Percentiles rank a stretch among this genome's conserved stretches.
Evolutionary conservation across 2,797 vertebrate genomes (phyloP).

Genomic region (Salarias fasciatus): DNA sequence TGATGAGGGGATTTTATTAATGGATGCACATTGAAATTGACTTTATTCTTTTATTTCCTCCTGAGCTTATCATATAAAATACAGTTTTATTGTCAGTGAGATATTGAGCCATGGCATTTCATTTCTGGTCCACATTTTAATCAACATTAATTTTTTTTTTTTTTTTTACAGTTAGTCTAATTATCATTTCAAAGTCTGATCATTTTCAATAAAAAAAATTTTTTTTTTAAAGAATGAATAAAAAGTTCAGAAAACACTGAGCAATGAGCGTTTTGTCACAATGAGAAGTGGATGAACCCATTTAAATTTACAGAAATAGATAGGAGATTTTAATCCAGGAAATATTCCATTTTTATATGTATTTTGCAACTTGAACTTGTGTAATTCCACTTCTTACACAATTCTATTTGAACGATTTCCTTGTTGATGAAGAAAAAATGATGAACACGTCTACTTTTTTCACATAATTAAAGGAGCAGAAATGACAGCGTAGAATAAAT

Average conservation of each 20-base stretch:
- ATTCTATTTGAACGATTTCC: slow-evolving; percentile 9
- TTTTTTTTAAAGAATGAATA: slow-evolving; percentile 25
- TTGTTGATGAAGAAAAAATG: slow-evolving; percentile 13
- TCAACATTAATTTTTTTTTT: slow-evolving; percentile 39
- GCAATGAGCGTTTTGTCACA: slow-evolving; percentile 16
- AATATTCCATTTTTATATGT: slow-evolving; percentile 14
- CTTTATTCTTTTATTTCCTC: neutral
- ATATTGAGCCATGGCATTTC: slow-evolving; percentile 27
- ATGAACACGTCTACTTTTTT: no score
- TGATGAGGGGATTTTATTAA: slow-evolving; percentile 31
- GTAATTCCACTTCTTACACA: neutral
- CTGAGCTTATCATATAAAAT: slow-evolving; percentile 3
- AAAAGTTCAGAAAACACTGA: slow-evolving; percentile 31
- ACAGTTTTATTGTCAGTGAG: slow-evolving; percentile 1
- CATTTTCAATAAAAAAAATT: slow-evolving; percentile 15
- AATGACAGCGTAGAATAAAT: neutral
- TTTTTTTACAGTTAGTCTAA: slow-evolving; percentile 47
- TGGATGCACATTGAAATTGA: slow-evolving; percentile 49
- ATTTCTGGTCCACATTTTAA: slow-evolving; percentile 25
- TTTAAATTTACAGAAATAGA: no score
- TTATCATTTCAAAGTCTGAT: slow-evolving; percentile 62
- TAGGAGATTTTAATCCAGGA: slow-evolving; percentile 13
- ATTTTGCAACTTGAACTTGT: slow-evolving; percentile 18
- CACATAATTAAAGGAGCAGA: slow-evolving; percentile 2
- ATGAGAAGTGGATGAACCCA: slow-evolving; percentile 10